Percentiles rank a stretch among this genome's conserved stretches.
These are phyloP conservation scores for Microctenopoma steveboyesi DNA, from an alignment of 2,797 vertebrate genomes.

Conservation along the genomic window DNA sequence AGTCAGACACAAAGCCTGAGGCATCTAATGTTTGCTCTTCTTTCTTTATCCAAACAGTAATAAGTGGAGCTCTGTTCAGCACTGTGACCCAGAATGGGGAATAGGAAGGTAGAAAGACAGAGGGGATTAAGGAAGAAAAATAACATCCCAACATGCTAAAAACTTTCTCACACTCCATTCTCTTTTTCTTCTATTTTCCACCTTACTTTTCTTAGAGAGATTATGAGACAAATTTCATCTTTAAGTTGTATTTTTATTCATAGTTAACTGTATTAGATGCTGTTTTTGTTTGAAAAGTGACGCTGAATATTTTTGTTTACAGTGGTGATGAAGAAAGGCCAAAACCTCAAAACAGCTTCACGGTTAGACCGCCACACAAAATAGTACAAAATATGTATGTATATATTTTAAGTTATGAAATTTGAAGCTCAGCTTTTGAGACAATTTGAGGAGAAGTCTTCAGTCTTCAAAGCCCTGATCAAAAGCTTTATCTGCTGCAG, in stretches of 20 bases:
- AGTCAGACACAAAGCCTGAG: slow-evolving; percentile 5
- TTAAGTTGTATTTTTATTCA: not conserved
- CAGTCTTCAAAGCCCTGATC: too few species aligned
- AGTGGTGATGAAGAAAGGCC: too few species aligned
- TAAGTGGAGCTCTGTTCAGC: slow-evolving; percentile 6
- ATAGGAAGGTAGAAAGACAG: not conserved
- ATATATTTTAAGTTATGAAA: too few species aligned
- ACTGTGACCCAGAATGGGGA: not conserved
- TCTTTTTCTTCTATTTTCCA: not conserved
- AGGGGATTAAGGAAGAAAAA: slow-evolving; percentile 32
- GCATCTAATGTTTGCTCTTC: not conserved
- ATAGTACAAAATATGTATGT: not conserved
- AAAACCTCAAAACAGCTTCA: too few species aligned
- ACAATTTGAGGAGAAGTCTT: too few species aligned
- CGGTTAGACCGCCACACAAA: not conserved
- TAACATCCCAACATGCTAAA: slow-evolving; percentile 21
- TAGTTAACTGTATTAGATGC: too few species aligned
- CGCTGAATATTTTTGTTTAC: too few species aligned
- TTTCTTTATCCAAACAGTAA: slow-evolving; percentile 12
- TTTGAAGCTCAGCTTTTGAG: too few species aligned
- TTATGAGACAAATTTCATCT: not conserved
- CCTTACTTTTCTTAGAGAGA: not conserved
- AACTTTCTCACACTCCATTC: not conserved
- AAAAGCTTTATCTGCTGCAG: too few species aligned
- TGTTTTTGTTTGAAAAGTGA: not conserved